Evolutionary conservation across 2,113 vertebrate genomes (phyloP).

Genomic region (Sylvilagus bachmani): DNA sequence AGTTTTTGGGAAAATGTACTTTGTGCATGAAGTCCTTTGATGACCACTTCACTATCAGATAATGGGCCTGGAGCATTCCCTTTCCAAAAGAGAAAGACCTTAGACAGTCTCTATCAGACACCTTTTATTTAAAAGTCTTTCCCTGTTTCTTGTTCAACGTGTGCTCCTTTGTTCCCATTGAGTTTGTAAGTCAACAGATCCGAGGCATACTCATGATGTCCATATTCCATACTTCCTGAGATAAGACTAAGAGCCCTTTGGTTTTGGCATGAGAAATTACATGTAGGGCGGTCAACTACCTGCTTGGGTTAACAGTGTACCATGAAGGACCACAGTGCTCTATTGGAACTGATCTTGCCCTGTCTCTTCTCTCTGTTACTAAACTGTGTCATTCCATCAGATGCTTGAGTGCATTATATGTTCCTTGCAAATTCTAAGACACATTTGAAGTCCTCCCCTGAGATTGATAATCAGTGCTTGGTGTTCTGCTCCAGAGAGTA

Average conservation of each 20-base stretch:
- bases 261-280: neutral
- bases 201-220: neutral
- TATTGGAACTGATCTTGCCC: neutral
- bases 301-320: neutral
- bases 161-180: neutral
- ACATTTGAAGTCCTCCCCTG: neutral
- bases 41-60: too few species aligned
- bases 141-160: neutral
- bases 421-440: neutral
- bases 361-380: neutral
- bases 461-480: neutral
- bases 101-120: neutral
- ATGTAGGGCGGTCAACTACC: neutral
- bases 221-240: neutral
- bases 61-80: neutral
- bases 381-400: neutral
- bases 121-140: neutral
- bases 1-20: neutral
- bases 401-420: neutral
- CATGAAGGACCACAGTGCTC: too few species aligned
- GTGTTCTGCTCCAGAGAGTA: neutral
- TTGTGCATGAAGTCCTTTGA: neutral
- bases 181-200: neutral
- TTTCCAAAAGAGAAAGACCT: neutral
- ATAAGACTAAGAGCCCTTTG: neutral